phyloP scores from a whole-genome alignment of 2,113 vertebrate species.

The Lepisosteus oculatus region DNA sequence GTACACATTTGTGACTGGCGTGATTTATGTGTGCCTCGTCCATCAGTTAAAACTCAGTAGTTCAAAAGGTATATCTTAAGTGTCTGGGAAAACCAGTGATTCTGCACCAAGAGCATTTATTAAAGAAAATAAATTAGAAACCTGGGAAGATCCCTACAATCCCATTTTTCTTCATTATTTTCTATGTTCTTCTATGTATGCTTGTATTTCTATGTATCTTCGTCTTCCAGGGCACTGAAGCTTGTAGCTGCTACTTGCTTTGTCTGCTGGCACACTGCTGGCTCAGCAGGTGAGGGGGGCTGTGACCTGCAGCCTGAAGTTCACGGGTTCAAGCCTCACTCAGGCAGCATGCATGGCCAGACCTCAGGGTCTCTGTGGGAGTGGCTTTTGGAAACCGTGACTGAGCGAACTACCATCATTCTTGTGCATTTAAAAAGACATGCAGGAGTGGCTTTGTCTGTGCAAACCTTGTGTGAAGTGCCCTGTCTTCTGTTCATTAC shows the following conservation, averaged over 20 bases:
- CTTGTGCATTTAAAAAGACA: too few species aligned
- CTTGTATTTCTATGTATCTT: too few species aligned
- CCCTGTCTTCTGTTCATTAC: too few species aligned
- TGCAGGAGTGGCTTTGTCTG: too few species aligned
- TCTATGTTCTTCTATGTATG: slow-evolving; percentile 4
- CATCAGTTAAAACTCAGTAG: slow-evolving; percentile 13
- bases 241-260: background rate
- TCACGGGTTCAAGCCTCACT: slow-evolving; percentile 16
- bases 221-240: background rate
- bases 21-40: slow-evolving; percentile 1
- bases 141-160: background rate
- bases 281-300: background rate
- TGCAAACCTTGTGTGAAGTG: too few species aligned
- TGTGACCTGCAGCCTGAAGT: slow-evolving; percentile 10
- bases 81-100: background rate
- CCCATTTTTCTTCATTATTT: background rate
- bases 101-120: background rate
- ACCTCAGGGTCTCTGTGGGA: too few species aligned
- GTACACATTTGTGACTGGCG: slow-evolving; percentile 4
- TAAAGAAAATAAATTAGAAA: slow-evolving; percentile 1
- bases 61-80: slow-evolving; percentile 13
- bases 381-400: too few species aligned
- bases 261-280: background rate
- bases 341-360: background rate
- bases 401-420: too few species aligned